Evolutionary conservation across 2,888 invertebrate species (phyloP).

Genomic region (Eumerus sabulonum): DNA sequence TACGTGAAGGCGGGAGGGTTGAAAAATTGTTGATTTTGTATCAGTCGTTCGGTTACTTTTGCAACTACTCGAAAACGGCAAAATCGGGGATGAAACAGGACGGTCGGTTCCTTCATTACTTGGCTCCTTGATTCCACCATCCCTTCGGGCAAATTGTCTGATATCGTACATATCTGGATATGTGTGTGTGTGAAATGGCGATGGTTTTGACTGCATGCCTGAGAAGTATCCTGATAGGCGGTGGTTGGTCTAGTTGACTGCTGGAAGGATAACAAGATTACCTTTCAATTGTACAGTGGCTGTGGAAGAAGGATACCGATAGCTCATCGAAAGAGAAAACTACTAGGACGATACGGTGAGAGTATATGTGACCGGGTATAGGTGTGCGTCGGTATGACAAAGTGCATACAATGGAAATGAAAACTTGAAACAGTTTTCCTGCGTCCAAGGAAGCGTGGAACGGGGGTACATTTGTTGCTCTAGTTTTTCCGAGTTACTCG

Average conservation of each 20-base stretch:
- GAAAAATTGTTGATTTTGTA: slow-evolving; percentile 63
- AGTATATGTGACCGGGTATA: slow-evolving; percentile 16
- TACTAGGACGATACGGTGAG: no score
- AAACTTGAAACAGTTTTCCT: slow-evolving; percentile 66
- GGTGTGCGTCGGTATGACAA: slow-evolving; percentile 13
- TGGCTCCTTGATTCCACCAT: neutral
- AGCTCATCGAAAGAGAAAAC: no score
- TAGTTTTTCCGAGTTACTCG: slow-evolving; percentile 48
- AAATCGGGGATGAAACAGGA: slow-evolving; percentile 57
- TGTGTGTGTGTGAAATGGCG: slow-evolving; percentile 52
- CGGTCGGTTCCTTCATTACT: no score
- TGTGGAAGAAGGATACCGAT: slow-evolving; percentile 51
- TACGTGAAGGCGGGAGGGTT: slow-evolving; percentile 63
- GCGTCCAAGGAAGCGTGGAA: slow-evolving; percentile 51
- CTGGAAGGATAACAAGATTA: slow-evolving; percentile 8
- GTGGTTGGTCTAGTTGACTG: slow-evolving; percentile 22
- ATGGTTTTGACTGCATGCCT: slow-evolving; percentile 34
- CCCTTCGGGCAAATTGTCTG: slow-evolving; percentile 31
- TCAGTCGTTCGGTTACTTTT: slow-evolving; percentile 66
- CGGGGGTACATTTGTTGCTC: slow-evolving; percentile 48
- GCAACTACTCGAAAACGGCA: slow-evolving; percentile 27
- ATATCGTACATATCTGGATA: slow-evolving; percentile 32
- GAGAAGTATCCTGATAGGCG: slow-evolving; percentile 60
- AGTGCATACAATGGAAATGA: slow-evolving; percentile 47
- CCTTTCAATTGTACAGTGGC: slow-evolving; percentile 41